Conservation (phyloP, 2,888 invertebrate species). For the Stomorhina lunata region DNA sequence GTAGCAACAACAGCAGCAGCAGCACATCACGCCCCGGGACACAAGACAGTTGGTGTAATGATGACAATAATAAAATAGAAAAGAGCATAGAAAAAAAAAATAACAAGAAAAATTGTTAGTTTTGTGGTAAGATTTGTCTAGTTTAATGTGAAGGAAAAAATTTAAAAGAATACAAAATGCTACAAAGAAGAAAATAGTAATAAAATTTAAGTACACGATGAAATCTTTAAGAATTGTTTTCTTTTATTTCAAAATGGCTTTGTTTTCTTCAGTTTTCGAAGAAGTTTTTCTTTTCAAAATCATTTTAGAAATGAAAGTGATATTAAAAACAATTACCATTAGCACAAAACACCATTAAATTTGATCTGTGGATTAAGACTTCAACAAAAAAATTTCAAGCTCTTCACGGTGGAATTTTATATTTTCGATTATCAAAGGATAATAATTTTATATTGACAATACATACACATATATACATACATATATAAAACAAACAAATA, state of each 20-base stretch:
- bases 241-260: background rate
- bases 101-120: conserved; percentile 15
- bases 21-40: conserved; percentile 3
- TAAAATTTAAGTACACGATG: conserved; percentile 53
- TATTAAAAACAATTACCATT: background rate
- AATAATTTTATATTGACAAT: no score
- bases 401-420: no score
- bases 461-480: no score
- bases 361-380: no score
- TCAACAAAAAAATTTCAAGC: no score
- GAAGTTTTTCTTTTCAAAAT: background rate
- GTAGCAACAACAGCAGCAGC: conserved; percentile 1
- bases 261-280: background rate
- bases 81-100: background rate
- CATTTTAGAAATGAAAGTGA: background rate
- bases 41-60: background rate
- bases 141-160: background rate
- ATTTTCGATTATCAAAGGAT: no score
- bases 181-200: conserved; percentile 14
- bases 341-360: background rate
- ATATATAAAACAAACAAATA: no score
- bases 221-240: conserved; percentile 35
- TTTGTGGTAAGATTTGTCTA: conserved; percentile 16
- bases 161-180: background rate
- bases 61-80: conserved; percentile 21